Percentiles rank a stretch among this genome's conserved stretches.
Conservation (phyloP, 2,888 invertebrate genomes). For the Luperina nickerlii region DNA sequence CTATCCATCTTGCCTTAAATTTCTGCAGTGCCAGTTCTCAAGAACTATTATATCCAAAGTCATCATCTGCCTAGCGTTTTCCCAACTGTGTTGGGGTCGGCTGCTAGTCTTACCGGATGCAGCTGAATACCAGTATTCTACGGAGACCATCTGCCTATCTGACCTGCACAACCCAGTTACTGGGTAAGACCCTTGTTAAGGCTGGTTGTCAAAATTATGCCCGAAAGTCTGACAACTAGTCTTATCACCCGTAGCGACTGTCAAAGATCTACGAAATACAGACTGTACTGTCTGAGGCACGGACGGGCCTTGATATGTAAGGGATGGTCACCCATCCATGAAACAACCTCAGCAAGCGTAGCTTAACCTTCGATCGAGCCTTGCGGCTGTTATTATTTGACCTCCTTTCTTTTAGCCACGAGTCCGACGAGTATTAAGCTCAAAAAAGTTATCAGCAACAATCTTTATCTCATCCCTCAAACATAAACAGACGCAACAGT, state of each 20-base stretch:
- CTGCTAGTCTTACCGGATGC: neutral
- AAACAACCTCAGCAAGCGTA: neutral
- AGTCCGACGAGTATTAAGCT: neutral
- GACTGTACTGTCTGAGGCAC: neutral
- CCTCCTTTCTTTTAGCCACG: too few relatives aligned
- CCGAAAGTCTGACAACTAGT: too few relatives aligned
- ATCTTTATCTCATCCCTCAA: neutral
- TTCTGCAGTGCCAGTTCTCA: neutral
- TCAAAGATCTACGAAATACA: neutral
- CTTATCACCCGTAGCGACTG: neutral
- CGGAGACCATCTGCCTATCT: neutral
- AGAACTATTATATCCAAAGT: neutral
- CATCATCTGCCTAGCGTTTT: neutral
- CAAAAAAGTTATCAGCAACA: neutral
- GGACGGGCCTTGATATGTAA: accelerated
- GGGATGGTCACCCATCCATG: neutral
- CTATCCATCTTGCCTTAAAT: too few relatives aligned
- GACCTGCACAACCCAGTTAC: neutral
- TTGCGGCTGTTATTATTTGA: neutral
- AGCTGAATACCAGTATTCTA: neutral
- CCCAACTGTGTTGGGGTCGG: neutral
- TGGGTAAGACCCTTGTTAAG: neutral
- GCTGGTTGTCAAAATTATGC: neutral
- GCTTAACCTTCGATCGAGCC: neutral
- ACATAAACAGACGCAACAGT: conserved; percentile 16